Percentiles rank a stretch among this genome's conserved stretches.
Evolutionary conservation across 92 coral and sea anemone species (phyloP).

Genomic region (Paramuricea clavata): DNA sequence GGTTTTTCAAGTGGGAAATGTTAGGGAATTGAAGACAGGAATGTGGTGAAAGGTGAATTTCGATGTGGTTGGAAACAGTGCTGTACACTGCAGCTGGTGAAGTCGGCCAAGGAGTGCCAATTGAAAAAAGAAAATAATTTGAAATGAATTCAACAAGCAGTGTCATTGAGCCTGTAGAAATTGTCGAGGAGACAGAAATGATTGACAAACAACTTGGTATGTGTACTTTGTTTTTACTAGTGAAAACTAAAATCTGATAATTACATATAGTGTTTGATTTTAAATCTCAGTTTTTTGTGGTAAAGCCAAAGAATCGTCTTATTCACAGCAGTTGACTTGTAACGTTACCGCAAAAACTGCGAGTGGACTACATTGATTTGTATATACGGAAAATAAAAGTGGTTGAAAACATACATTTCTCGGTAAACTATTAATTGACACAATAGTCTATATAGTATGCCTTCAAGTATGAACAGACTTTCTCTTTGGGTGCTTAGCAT

Average conservation of each 20-base stretch:
- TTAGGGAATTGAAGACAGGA: not conserved
- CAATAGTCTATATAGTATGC: too few relatives aligned
- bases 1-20: not conserved
- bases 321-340: not conserved
- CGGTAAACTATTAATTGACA: too few relatives aligned
- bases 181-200: not conserved
- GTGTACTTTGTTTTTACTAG: constrained; percentile 1
- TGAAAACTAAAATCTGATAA: not conserved
- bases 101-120: constrained; percentile 11
- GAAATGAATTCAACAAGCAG: constrained; percentile 38
- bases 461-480: too few relatives aligned
- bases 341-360: not conserved
- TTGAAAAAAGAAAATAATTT: not conserved
- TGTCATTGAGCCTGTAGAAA: not conserved
- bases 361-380: not conserved
- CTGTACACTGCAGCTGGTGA: not conserved
- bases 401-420: too few relatives aligned
- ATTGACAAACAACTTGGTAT: constrained; percentile 38
- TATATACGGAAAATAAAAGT: not conserved
- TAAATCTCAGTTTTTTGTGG: not conserved
- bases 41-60: not conserved
- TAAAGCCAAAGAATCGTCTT: too few relatives aligned
- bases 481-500: too few relatives aligned
- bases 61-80: not conserved
- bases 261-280: not conserved